These are phyloP conservation scores for Sandelia bainsii DNA, from an alignment of 2,797 vertebrate species.

Conservation along the genomic window DNA sequence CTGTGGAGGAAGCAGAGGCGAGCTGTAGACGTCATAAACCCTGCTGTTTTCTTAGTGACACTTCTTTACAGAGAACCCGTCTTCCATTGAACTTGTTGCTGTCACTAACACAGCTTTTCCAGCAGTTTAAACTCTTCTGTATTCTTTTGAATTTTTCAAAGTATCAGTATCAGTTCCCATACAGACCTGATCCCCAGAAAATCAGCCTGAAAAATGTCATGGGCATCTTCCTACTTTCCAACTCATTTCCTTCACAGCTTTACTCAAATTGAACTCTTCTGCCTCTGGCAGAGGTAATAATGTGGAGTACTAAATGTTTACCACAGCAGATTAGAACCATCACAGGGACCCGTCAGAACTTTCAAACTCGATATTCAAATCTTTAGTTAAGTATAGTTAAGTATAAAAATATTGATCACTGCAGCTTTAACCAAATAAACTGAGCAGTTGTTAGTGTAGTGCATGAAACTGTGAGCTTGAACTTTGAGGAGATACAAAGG, in stretches of 20 bases:
- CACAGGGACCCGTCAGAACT: background rate
- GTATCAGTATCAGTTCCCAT: slow-evolving; percentile 27
- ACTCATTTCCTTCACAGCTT: slow-evolving; percentile 46
- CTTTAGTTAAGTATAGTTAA: background rate
- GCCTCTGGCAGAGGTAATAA: slow-evolving; percentile 29
- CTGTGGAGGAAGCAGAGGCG: slow-evolving; percentile 37
- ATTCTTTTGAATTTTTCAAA: slow-evolving; percentile 58
- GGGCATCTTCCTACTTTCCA: slow-evolving; percentile 30
- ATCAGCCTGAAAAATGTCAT: slow-evolving; percentile 31
- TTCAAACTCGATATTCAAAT: slow-evolving; percentile 25
- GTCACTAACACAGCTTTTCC: slow-evolving; percentile 56
- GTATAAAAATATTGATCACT: background rate
- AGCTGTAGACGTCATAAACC: slow-evolving; percentile 54
- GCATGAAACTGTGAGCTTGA: background rate
- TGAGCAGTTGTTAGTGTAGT: background rate
- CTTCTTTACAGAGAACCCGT: slow-evolving; percentile 63
- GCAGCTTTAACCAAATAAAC: background rate
- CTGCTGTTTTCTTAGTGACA: slow-evolving; percentile 55
- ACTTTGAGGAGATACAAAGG: slow-evolving; percentile 10
- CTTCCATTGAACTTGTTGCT: slow-evolving; percentile 63
- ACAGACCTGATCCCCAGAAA: slow-evolving; percentile 25
- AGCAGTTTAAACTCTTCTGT: slow-evolving; percentile 32
- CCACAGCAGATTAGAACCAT: slow-evolving; percentile 4
- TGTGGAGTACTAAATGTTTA: slow-evolving; percentile 26
- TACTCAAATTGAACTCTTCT: slow-evolving; percentile 36